These are phyloP conservation scores for Shargacucullia verbasci DNA, from an alignment of 2,888 invertebrate genomes.

Conservation along the genomic window DNA sequence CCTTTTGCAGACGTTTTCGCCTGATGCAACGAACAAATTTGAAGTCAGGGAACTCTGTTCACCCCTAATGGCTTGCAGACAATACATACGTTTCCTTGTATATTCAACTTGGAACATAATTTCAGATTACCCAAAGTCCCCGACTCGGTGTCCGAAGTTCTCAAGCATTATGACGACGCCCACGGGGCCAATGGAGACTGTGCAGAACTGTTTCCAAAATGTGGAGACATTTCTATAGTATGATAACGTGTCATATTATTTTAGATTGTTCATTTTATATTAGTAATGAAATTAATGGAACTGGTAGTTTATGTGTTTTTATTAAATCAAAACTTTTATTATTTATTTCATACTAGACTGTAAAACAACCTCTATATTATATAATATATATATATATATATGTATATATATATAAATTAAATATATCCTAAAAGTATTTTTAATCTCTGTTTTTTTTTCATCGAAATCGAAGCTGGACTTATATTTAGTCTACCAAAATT, in stretches of 20 bases:
- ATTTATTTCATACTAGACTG: no score
- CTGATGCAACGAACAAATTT: slow-evolving; percentile 23
- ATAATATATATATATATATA: no score
- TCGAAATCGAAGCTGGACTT: no score
- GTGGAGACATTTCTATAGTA: slow-evolving; percentile 44
- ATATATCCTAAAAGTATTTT: no score
- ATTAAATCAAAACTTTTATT: neutral
- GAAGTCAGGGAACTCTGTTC: slow-evolving; percentile 10
- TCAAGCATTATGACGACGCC: slow-evolving; percentile 84
- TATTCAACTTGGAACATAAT: slow-evolving; percentile 59
- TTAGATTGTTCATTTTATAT: slow-evolving; percentile 6
- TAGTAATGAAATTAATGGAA: slow-evolving; percentile 42
- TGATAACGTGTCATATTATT: slow-evolving; percentile 19
- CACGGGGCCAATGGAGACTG: slow-evolving; percentile 72
- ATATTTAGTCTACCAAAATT: no score
- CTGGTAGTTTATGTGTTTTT: slow-evolving; percentile 1
- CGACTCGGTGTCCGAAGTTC: slow-evolving; percentile 69
- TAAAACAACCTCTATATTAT: no score
- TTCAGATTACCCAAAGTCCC: slow-evolving; percentile 83
- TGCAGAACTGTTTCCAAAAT: slow-evolving; percentile 66
- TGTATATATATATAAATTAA: no score
- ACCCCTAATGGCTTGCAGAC: slow-evolving; percentile 14
- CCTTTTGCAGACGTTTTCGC: neutral
- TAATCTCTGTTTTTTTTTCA: no score
- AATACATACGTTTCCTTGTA: slow-evolving; percentile 39